Percentiles rank a stretch among this genome's conserved stretches.
Evolutionary conservation across 2,888 invertebrate species (phyloP).

Genomic region (Beris morrisii): DNA sequence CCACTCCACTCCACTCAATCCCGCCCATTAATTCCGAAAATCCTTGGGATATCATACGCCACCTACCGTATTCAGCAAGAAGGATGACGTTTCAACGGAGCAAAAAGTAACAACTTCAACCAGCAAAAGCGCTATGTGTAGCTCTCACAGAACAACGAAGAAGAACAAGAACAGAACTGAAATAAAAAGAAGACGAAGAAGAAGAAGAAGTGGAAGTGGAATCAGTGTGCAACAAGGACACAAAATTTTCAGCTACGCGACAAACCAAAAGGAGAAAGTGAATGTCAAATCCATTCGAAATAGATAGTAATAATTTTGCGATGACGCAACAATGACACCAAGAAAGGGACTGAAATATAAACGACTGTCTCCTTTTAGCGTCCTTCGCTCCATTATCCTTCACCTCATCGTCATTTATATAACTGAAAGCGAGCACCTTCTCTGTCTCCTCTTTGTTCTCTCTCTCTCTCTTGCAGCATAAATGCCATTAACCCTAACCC

Average conservation of each 20-base stretch:
- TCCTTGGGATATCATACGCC: conserved; percentile 11
- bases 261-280: conserved; percentile 13
- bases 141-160: too few species aligned
- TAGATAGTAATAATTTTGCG: conserved; percentile 15
- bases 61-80: conserved; percentile 8
- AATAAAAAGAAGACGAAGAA: too few species aligned
- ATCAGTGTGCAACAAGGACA: conserved; percentile 6
- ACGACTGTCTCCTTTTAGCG: neutral
- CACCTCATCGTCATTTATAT: neutral
- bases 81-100: conserved; percentile 7
- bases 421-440: too few species aligned
- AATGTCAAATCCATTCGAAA: conserved; percentile 12
- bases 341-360: neutral
- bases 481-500: conserved; percentile 17
- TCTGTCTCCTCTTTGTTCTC: too few species aligned
- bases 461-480: neutral
- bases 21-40: neutral
- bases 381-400: neutral
- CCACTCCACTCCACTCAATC: too few species aligned
- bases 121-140: conserved; percentile 1
- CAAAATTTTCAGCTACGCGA: neutral
- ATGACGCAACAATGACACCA: conserved; percentile 7
- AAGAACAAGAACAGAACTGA: neutral
- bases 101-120: conserved; percentile 9
- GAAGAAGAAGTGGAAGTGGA: neutral